phyloP scores from a whole-genome alignment of 1,140 invertebrate genomes.

The Hirudo medicinalis region DNA sequence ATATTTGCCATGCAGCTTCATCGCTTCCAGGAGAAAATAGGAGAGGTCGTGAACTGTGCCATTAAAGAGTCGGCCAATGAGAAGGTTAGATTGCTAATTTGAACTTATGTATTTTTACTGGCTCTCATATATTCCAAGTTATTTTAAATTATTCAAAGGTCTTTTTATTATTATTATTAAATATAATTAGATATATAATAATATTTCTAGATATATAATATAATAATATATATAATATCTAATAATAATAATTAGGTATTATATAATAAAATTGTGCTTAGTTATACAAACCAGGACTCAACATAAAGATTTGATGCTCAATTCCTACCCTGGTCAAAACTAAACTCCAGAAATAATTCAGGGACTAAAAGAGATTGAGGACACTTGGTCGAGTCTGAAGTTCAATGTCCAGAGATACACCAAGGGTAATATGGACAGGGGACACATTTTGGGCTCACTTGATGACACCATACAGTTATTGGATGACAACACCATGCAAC shows the following conservation, averaged over 20 bases:
- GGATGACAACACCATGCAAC: slow-evolving; percentile 73
- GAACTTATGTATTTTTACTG: not conserved
- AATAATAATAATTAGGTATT: too few species aligned
- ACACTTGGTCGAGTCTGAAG: slow-evolving; percentile 55
- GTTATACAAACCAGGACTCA: too few species aligned
- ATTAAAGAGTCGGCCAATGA: slow-evolving; percentile 77
- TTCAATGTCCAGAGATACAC: slow-evolving; percentile 52
- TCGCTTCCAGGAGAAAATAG: slow-evolving; percentile 62
- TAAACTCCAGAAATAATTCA: slow-evolving; percentile 22
- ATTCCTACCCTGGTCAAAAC: too few species aligned
- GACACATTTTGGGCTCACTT: slow-evolving; percentile 62
- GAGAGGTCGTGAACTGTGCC: slow-evolving; percentile 69
- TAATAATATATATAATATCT: too few species aligned
- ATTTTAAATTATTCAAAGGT: too few species aligned
- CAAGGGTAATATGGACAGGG: slow-evolving; percentile 46
- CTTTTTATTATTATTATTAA: too few species aligned
- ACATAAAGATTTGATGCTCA: too few species aligned
- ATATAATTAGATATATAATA: too few species aligned
- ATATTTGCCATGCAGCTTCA: slow-evolving; percentile 81
- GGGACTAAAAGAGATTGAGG: slow-evolving; percentile 60
- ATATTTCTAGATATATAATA: too few species aligned
- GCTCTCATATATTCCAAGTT: too few species aligned
- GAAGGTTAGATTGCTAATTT: slow-evolving; percentile 39
- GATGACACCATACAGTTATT: slow-evolving; percentile 65
- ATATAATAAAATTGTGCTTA: too few species aligned